These are phyloP conservation scores for Habropoda laboriosa DNA, from an alignment of 1,140 invertebrate genomes.

Conservation along the genomic window DNA sequence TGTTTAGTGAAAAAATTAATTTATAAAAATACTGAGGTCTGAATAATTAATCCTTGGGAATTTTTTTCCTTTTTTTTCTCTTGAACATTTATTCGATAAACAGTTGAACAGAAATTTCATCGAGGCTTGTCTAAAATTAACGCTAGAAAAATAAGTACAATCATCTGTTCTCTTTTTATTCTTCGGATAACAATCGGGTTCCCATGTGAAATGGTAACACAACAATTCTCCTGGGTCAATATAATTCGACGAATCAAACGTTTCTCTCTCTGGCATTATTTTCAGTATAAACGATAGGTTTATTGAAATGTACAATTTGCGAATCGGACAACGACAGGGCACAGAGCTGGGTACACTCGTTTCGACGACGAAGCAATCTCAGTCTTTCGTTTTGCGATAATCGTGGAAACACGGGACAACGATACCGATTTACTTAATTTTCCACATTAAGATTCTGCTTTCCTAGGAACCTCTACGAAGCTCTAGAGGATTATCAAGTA, in stretches of 20 bases:
- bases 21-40: not conserved
- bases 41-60: not conserved
- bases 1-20: not conserved
- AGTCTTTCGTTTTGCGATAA: not conserved
- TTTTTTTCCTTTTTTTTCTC: not conserved
- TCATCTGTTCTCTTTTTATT: not conserved
- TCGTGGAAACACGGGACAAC: not conserved
- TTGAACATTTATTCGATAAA: slow-evolving; percentile 47
- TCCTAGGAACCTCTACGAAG: not conserved
- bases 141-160: not conserved
- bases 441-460: not conserved
- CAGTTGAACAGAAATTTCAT: slow-evolving; percentile 11
- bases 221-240: not conserved
- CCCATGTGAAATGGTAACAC: not conserved
- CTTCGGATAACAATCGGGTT: not conserved
- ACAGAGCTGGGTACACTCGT: not conserved
- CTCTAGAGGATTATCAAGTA: too few species aligned
- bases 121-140: not conserved
- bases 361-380: not conserved
- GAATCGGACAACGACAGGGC: too few species aligned
- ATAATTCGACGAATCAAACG: not conserved
- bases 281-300: not conserved
- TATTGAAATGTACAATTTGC: not conserved
- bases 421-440: not conserved
- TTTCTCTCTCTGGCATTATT: too few species aligned